Conservation (phyloP, 2,797 vertebrate genomes). For the Odontamblyopus lacepedii region DNA sequence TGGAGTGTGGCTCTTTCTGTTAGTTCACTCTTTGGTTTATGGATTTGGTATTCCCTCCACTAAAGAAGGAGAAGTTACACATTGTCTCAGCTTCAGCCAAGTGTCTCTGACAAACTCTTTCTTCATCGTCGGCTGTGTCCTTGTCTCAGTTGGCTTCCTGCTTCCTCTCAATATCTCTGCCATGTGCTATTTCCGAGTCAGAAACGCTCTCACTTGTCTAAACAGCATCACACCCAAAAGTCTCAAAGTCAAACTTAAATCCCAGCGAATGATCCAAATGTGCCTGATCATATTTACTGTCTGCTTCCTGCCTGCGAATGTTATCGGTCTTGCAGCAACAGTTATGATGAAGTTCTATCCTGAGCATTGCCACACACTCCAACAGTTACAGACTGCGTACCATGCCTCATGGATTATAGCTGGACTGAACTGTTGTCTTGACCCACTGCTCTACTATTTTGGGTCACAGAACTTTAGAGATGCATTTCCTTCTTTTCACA, state of each 20-base stretch:
- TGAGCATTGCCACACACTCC: slow-evolving; percentile 34
- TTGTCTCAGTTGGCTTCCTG: slow-evolving; percentile 61
- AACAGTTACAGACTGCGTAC: slow-evolving; percentile 52
- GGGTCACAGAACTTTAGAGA: slow-evolving; percentile 63
- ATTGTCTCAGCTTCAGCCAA: slow-evolving; percentile 73
- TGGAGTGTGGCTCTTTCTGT: slow-evolving; percentile 64
- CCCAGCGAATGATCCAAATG: slow-evolving; percentile 65
- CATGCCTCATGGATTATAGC: slow-evolving; percentile 63
- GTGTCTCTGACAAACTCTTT: slow-evolving; percentile 36
- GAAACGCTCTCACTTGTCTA: slow-evolving; percentile 55
- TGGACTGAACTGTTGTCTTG: slow-evolving; percentile 73
- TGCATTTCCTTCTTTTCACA: slow-evolving; percentile 54
- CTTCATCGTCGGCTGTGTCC: slow-evolving; percentile 64
- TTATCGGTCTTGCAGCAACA: too few species aligned
- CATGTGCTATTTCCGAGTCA: slow-evolving; percentile 65
- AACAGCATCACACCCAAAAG: slow-evolving; percentile 60
- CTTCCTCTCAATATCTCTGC: slow-evolving; percentile 65
- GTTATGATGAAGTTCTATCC: slow-evolving; percentile 20
- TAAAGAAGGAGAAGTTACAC: slow-evolving; percentile 32
- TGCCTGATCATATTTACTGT: slow-evolving; percentile 70
- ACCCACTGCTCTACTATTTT: slow-evolving; percentile 70
- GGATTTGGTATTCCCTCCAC: slow-evolving; percentile 59
- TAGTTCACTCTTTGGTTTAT: slow-evolving; percentile 54
- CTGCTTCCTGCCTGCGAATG: slow-evolving; percentile 67
- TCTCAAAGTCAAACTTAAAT: slow-evolving; percentile 66